A percentile compares a stretch with the other conserved stretches of the same genome.
These are phyloP conservation scores for Astur gentilis DNA, from an alignment of 2,113 vertebrate species.

Conservation along the genomic window DNA sequence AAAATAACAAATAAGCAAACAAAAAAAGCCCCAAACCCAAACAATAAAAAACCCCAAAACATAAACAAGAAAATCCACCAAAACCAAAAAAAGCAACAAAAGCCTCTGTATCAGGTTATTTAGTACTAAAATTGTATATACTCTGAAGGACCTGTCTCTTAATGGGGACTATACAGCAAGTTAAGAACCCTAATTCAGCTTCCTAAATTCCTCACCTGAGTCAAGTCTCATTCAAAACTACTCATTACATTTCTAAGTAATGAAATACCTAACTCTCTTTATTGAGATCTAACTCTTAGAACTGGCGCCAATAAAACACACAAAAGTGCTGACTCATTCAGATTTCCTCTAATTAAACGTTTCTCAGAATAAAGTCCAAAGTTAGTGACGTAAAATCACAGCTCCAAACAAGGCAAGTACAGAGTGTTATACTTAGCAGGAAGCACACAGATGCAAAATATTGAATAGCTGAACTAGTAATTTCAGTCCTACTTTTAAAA, in stretches of 20 bases:
- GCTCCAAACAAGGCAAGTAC: neutral
- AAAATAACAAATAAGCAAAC: neutral
- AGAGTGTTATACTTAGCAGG: neutral
- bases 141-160: neutral
- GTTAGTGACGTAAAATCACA: neutral
- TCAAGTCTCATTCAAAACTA: neutral
- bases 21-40: neutral
- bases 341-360: neutral
- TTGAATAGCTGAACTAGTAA: neutral
- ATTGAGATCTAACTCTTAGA: neutral
- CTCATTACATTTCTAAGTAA: neutral
- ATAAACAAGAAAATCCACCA: neutral
- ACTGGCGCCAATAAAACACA: neutral
- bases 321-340: neutral
- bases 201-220: neutral
- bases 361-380: neutral
- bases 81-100: neutral
- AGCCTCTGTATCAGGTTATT: neutral
- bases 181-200: neutral
- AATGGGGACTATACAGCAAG: neutral
- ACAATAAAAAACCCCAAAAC: accelerated
- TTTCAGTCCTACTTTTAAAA: neutral
- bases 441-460: neutral
- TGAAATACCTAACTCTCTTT: neutral
- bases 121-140: neutral